These are phyloP conservation scores for Ranitomeya imitator DNA, from an alignment of 2,113 vertebrate species.

Conservation along the genomic window DNA sequence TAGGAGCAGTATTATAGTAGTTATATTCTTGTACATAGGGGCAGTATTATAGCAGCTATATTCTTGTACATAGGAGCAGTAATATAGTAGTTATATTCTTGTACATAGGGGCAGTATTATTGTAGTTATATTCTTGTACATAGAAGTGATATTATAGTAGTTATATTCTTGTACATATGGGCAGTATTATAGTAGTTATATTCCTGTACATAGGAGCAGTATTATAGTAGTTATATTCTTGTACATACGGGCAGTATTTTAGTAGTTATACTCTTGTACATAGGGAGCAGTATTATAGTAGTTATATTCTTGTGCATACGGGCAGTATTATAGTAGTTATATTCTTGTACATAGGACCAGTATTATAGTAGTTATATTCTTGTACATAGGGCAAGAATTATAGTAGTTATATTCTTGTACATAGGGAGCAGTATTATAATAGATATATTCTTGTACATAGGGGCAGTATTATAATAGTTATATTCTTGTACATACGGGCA, in stretches of 20 bases:
- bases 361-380: slow-evolving; percentile 4
- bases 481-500: background rate
- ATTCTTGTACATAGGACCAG: too few relatives aligned
- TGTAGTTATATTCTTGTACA: too few relatives aligned
- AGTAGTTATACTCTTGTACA: background rate
- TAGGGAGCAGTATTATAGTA: slow-evolving; percentile 1
- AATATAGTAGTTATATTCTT: too few relatives aligned
- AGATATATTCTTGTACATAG: background rate
- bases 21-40: too few relatives aligned
- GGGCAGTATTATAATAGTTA: background rate
- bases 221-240: slow-evolving; percentile 1
- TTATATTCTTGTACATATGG: background rate
- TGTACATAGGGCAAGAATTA: background rate
- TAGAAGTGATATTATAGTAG: background rate
- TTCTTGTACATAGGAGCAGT: too few relatives aligned
- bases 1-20: too few relatives aligned
- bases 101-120: too few relatives aligned
- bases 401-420: slow-evolving; percentile 14
- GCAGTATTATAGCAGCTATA: too few relatives aligned
- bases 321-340: too few relatives aligned
- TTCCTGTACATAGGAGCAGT: background rate
- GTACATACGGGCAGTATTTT: background rate
- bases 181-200: slow-evolving; percentile 3
- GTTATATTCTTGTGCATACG: background rate
- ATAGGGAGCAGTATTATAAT: background rate